These are phyloP conservation scores for Noctua pronuba DNA, from an alignment of 2,888 invertebrate genomes.

Conservation along the genomic window DNA sequence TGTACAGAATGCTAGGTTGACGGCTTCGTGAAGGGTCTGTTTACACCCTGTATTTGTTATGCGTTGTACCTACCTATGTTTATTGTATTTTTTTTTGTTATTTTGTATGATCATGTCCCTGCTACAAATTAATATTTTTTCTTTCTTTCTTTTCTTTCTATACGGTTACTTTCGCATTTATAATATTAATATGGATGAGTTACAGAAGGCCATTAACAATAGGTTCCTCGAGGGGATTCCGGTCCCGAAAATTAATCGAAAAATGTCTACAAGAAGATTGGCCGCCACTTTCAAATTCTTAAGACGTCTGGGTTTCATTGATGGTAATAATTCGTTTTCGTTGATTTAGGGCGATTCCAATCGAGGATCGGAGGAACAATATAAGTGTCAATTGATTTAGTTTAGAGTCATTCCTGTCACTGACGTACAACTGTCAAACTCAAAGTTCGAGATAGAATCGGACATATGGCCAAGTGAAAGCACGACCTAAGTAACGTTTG, in stretches of 20 bases:
- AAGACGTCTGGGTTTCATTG: not conserved
- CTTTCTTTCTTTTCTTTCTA: no score
- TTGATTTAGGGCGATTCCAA: not conserved
- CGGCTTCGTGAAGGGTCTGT: no score
- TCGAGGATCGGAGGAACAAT: not conserved
- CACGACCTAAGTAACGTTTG: not conserved
- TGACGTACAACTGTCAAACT: not conserved
- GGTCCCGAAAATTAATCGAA: not conserved
- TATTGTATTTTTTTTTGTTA: no score
- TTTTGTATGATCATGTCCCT: no score
- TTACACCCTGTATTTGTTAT: no score
- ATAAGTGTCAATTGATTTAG: not conserved
- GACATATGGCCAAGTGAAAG: not conserved
- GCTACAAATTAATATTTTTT: no score
- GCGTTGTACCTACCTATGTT: no score
- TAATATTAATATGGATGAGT: not conserved
- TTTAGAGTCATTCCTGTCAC: not conserved
- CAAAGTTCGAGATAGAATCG: not conserved
- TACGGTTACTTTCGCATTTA: not conserved
- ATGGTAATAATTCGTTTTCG: not conserved
- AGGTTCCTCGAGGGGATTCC: not conserved
- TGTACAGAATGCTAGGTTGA: no score
- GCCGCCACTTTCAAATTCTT: not conserved
- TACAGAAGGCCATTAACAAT: not conserved
- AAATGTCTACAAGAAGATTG: not conserved